Percentiles rank a stretch among this genome's conserved stretches.
phyloP scores from a whole-genome alignment of 2,797 vertebrate genomes.

The Chaenodraco wilsoni region DNA sequence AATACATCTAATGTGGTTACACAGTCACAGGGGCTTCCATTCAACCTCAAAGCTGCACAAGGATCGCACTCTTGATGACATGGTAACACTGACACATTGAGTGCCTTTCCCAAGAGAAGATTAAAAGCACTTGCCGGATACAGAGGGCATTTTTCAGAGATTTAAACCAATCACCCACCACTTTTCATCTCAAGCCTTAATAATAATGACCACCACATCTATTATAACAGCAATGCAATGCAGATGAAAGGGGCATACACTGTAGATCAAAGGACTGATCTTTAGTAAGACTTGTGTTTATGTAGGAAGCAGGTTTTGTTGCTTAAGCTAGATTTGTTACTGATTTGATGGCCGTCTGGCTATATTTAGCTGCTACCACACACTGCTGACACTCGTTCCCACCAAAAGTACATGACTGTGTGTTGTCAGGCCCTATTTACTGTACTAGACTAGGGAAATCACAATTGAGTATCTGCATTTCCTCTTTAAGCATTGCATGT shows the following conservation, averaged over 20 bases:
- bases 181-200: not conserved
- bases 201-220: not conserved
- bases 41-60: conserved; percentile 1
- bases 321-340: not conserved
- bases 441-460: conserved; percentile 8
- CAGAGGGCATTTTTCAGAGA: not conserved
- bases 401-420: conserved; percentile 30
- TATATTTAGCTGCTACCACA: conserved; percentile 54
- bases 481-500: conserved; percentile 9
- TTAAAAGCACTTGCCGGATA: not conserved
- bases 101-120: not conserved
- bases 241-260: not conserved
- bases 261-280: not conserved
- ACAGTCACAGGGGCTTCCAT: not conserved
- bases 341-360: conserved; percentile 22
- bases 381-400: conserved; percentile 38
- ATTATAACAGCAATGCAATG: not conserved
- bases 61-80: not conserved
- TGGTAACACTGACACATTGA: not conserved
- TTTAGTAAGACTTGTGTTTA: conserved; percentile 2
- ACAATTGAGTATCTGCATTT: conserved; percentile 9
- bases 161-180: not conserved
- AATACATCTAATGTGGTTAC: not conserved
- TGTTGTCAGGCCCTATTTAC: conserved; percentile 30
- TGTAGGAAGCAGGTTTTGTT: conserved; percentile 15